Percentiles rank a stretch among this genome's conserved stretches.
These are phyloP conservation scores for Berghia stephanieae DNA, from an alignment of 1,140 invertebrate species.

Conservation along the genomic window DNA sequence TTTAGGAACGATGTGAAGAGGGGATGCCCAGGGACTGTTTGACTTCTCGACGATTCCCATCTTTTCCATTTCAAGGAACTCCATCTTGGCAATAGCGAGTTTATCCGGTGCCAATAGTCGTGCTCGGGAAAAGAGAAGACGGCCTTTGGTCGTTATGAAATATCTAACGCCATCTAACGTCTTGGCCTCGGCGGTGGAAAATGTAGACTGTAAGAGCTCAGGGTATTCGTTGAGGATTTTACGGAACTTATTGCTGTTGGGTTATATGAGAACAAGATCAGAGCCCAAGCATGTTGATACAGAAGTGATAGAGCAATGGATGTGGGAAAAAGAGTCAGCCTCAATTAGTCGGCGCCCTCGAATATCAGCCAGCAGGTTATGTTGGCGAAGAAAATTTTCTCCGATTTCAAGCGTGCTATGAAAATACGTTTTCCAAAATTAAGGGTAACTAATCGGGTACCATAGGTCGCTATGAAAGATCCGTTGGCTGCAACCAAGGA, in stretches of 20 bases:
- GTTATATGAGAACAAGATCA: too few species aligned
- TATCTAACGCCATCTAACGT: not conserved
- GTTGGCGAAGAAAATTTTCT: not conserved
- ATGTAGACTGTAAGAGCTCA: not conserved
- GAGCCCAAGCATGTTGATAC: too few species aligned
- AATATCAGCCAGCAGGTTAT: not conserved
- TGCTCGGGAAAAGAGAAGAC: not conserved
- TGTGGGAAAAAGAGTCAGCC: too few species aligned
- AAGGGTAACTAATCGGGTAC: too few species aligned
- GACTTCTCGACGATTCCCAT: conserved; percentile 17
- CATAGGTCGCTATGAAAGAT: not conserved
- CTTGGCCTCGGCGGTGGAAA: not conserved
- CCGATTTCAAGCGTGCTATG: too few species aligned
- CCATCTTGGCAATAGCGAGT: conserved; percentile 19
- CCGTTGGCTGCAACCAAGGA: not conserved
- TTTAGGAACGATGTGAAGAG: not conserved
- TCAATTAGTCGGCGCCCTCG: too few species aligned
- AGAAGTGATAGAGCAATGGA: too few species aligned
- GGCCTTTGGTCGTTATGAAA: not conserved
- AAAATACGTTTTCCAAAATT: too few species aligned
- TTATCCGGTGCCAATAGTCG: not conserved
- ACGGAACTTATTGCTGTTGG: too few species aligned
- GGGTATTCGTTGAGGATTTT: not conserved
- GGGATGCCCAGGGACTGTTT: conserved; percentile 51
- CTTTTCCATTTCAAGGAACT: conserved; percentile 27